Base-by-base conservation (phyloP, 2,888 invertebrate species). In the Steromphala cineraria region DNA sequence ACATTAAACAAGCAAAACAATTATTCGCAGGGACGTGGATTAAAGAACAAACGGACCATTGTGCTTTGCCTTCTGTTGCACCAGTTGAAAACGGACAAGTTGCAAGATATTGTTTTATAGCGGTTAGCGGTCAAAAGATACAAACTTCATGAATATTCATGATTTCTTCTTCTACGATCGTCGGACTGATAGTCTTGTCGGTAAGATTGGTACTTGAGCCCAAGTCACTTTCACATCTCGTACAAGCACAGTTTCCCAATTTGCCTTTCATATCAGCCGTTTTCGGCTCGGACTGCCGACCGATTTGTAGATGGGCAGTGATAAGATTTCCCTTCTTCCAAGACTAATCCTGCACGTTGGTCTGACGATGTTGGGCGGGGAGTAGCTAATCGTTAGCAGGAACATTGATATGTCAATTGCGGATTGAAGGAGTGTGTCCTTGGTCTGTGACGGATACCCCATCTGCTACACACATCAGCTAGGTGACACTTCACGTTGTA, bases 381-480 rank as follows among this genome's bases (percentile, higher is more conserved):
- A 28, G 62, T 15, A 62, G 24, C 62, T 62, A 62, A 62, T 62
- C 62, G 24, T 15, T 24, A 28, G 15, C 21, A 28, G 62, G 13
- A 46, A 62, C 62, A 62, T 24, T 62, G 62, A 62, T 62, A 62
- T 62, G 62, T 62, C 62, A 28, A 62, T 62, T 62, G 62, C 62
- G 62, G 24, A 28, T 62, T 28, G 24, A 15, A 24, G 28, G 24
- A 62, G 62, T 28, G 28, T 24, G 28, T 0, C 28, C 13, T 28
- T 28, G 62, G 62, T 24, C 15, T 28, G 0, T 13, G 13, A 28
- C 24, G 15, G 15, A 15, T 62, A 8, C 62, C 62, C 62, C 62
- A 62, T 62, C 62, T 62, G 62, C 21, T 28, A 24, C 17, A 10
- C 62, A 3, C 62, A 24, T n/a, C 62, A 28, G 24, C 62, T 0